Evolutionary conservation across 2,113 vertebrate species (phyloP).

Genomic region (Monopterus albus): DNA sequence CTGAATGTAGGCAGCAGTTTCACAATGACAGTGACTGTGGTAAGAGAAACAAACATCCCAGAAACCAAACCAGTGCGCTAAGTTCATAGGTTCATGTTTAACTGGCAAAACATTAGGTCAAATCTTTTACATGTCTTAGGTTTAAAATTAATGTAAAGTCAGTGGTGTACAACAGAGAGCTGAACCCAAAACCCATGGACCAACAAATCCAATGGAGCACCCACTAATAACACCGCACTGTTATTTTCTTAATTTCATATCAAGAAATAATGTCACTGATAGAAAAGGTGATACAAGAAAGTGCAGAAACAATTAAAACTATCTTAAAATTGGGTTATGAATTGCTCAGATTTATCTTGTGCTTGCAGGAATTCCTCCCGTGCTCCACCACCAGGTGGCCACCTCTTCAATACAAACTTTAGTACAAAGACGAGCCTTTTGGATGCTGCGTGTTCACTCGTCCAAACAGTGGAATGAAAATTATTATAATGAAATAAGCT

Average conservation of each 20-base stretch:
- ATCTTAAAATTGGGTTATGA: neutral
- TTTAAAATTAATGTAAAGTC: neutral
- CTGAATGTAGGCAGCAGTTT: neutral
- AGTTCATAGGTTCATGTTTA: constrained; percentile 20
- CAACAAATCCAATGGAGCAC: neutral
- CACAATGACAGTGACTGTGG: constrained; percentile 5
- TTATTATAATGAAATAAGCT: neutral
- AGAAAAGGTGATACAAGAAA: constrained; percentile 7
- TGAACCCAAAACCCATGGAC: constrained; percentile 49
- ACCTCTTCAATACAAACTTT: constrained; percentile 72
- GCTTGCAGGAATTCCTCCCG: constrained; percentile 12
- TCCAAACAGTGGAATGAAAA: neutral
- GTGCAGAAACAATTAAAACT: neutral
- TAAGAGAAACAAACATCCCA: constrained; percentile 31
- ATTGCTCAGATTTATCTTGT: constrained; percentile 14
- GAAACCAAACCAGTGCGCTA: constrained; percentile 28
- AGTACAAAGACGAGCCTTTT: neutral
- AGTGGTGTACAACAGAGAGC: constrained; percentile 27
- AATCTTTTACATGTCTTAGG: neutral
- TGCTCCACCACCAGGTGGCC: constrained; percentile 74
- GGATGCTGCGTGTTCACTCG: neutral
- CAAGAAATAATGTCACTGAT: neutral
- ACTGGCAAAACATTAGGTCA: neutral
- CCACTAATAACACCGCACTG: neutral
- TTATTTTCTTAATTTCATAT: neutral